These are phyloP conservation scores for Microcebus griseorufus DNA, from an alignment of 2,113 vertebrate genomes.

Conservation along the genomic window DNA sequence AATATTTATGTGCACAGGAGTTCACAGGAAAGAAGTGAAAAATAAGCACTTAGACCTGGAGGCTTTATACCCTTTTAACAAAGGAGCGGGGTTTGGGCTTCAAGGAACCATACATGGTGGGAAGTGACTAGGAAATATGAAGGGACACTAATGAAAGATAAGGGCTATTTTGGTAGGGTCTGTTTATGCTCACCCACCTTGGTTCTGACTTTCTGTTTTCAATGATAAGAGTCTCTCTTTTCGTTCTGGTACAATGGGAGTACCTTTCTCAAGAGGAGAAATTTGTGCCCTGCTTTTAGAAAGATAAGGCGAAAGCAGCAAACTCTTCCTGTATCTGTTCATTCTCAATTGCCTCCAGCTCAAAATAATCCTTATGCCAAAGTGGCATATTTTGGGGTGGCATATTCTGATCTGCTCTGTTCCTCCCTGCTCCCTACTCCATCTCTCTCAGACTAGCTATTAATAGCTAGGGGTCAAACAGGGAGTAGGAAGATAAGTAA, in stretches of 20 bases:
- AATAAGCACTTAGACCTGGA: neutral
- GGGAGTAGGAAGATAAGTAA: neutral
- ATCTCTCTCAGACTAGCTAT: neutral
- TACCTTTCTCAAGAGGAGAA: neutral
- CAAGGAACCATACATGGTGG: neutral
- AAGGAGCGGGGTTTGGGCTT: neutral
- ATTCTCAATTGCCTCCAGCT: neutral
- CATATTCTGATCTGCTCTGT: neutral
- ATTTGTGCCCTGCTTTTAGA: neutral
- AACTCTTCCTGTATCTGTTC: neutral
- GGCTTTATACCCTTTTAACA: neutral
- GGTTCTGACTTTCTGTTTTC: neutral
- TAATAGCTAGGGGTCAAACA: neutral
- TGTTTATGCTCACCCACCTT: neutral
- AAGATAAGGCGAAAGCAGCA: fast-evolving
- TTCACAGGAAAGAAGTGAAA: neutral
- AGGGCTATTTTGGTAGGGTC: neutral
- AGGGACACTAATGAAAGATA: neutral
- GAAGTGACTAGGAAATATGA: too few relatives aligned
- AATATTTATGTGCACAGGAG: neutral
- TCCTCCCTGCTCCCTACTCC: too few relatives aligned
- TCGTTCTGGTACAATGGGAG: neutral
- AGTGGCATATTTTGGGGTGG: too few relatives aligned
- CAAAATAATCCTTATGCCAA: neutral
- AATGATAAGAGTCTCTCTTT: neutral